These are phyloP conservation scores for Pyrocephalus nanus DNA, from an alignment of 2,797 vertebrate species.

Conservation along the genomic window DNA sequence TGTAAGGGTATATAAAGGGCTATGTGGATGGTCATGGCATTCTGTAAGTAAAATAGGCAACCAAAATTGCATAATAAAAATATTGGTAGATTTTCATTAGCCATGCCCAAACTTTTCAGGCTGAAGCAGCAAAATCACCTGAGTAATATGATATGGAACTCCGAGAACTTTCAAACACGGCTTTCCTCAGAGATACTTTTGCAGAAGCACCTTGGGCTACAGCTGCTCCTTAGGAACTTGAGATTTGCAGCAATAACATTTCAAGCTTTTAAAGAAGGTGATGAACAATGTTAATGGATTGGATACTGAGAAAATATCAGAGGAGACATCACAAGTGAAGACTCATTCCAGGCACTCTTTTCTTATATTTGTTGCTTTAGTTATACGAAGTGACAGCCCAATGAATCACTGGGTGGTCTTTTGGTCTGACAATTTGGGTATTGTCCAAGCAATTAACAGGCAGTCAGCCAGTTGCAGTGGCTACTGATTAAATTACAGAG, in stretches of 20 bases:
- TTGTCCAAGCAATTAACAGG: conserved; percentile 51
- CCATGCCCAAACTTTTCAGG: background rate
- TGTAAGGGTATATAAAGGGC: background rate
- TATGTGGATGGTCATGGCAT: background rate
- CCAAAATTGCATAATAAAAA: background rate
- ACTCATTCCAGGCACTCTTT: background rate
- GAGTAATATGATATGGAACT: background rate
- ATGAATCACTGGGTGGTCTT: conserved; percentile 57
- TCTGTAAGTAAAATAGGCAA: background rate
- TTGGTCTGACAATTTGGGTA: conserved; percentile 46
- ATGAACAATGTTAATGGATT: conserved; percentile 1
- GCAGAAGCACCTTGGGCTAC: background rate
- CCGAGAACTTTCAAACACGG: background rate
- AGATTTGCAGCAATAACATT: background rate
- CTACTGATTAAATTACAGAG: conserved; percentile 41
- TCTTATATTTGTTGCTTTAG: conserved; percentile 51
- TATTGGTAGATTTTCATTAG: background rate
- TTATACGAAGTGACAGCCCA: conserved; percentile 55
- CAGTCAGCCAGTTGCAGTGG: conserved; percentile 17
- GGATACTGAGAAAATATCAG: background rate
- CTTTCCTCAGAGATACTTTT: background rate
- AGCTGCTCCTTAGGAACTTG: background rate
- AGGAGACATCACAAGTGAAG: background rate
- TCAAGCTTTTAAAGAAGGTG: background rate
- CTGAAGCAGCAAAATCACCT: background rate